Conservation (phyloP, 2,888 invertebrate species). For the Amphimallon solstitiale region DNA sequence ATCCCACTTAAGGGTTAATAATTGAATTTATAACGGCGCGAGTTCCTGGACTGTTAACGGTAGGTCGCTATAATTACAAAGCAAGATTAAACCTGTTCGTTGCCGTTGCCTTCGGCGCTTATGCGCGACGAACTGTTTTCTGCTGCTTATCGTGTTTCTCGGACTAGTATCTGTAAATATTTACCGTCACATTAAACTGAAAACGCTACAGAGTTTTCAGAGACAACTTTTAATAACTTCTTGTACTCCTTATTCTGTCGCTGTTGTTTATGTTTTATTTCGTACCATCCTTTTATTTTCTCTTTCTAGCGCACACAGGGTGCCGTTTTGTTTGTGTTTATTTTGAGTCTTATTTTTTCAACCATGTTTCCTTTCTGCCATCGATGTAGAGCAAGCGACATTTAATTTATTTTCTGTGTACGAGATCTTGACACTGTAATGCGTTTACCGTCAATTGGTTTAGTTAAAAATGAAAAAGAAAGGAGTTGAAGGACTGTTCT, state of each 20-base stretch:
- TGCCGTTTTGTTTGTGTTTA: slow-evolving; percentile 24
- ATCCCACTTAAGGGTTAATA: slow-evolving; percentile 18
- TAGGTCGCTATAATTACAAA: not conserved
- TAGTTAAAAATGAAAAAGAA: slow-evolving; percentile 11
- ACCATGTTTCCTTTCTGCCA: slow-evolving; percentile 2
- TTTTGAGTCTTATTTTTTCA: slow-evolving; percentile 4
- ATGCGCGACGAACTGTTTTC: not conserved
- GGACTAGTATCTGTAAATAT: slow-evolving; percentile 24
- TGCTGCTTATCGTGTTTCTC: slow-evolving; percentile 20
- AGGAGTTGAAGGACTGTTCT: not conserved
- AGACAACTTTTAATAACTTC: slow-evolving; percentile 29
- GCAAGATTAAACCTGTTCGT: not conserved
- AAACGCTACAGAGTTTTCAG: slow-evolving; percentile 10
- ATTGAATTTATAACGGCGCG: slow-evolving; percentile 14
- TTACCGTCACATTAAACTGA: slow-evolving; percentile 26
- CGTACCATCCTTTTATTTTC: not conserved
- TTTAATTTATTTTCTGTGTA: slow-evolving; percentile 22
- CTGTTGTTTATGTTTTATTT: slow-evolving; percentile 7
- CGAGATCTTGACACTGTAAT: slow-evolving; percentile 6
- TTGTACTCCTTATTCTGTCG: slow-evolving; percentile 1
- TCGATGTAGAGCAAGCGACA: not conserved
- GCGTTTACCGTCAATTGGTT: slow-evolving; percentile 9
- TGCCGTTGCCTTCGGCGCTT: not conserved
- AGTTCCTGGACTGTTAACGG: not conserved
- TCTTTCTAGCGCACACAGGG: not conserved